Evolutionary conservation across 2,888 invertebrate species (phyloP).

Genomic region (Leucoptera coffeella): DNA sequence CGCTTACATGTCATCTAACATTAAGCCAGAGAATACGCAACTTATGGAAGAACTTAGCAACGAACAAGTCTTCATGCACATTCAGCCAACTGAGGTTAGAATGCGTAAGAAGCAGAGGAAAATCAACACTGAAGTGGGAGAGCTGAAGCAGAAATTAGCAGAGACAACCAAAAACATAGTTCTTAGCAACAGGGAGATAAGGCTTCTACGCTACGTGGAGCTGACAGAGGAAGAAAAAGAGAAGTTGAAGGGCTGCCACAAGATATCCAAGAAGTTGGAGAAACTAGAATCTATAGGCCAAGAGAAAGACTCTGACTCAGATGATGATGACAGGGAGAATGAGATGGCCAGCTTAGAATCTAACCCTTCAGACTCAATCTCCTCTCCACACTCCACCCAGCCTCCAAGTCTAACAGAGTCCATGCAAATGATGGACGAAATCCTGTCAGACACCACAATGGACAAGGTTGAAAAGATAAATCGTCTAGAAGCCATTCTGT

Average conservation of each 20-base stretch:
- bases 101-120: slow-evolving; percentile 83
- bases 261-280: slow-evolving; percentile 87
- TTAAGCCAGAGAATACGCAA: slow-evolving; percentile 63
- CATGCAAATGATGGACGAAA: slow-evolving; percentile 84
- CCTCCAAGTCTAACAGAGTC: slow-evolving; percentile 81
- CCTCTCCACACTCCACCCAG: slow-evolving; percentile 70
- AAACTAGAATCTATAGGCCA: slow-evolving; percentile 78
- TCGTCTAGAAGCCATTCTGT: slow-evolving; percentile 77
- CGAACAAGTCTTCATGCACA: slow-evolving; percentile 81
- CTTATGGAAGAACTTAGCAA: slow-evolving; percentile 80
- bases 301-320: slow-evolving; percentile 71
- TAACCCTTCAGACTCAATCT: slow-evolving; percentile 68
- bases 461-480: slow-evolving; percentile 82
- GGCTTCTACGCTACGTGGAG: slow-evolving; percentile 81
- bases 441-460: slow-evolving; percentile 74
- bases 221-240: slow-evolving; percentile 90
- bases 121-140: slow-evolving; percentile 85
- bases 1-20: slow-evolving; percentile 58
- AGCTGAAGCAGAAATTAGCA: slow-evolving; percentile 73
- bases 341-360: slow-evolving; percentile 80
- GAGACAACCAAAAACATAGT: slow-evolving; percentile 83
- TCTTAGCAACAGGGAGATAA: slow-evolving; percentile 85
- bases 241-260: slow-evolving; percentile 83
- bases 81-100: slow-evolving; percentile 81
- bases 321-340: slow-evolving; percentile 64